Base-by-base conservation (phyloP, 2,113 vertebrate species). In the Gila orcuttii region DNA sequence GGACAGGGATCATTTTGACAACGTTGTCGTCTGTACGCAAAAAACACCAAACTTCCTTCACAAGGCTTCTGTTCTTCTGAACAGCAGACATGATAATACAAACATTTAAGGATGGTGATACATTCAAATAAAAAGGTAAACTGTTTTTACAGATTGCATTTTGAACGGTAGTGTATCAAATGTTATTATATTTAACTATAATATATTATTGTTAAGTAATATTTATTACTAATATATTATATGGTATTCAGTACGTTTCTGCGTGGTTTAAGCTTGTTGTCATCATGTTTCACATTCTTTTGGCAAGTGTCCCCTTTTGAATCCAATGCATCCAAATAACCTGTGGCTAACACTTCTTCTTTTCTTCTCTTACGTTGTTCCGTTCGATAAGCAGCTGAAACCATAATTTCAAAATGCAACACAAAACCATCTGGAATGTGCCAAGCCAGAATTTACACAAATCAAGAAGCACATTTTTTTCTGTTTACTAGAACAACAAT, bases 321-420 rank as follows among this genome's bases (percentile, higher is more conserved):
- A 57, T n/a, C 36, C n/a, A 73, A 68, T 69, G 60, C 42, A 57
- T 66, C 47, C 42, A 52, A 78, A 83, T 83, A 66, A 17, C 19
- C 39, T 83, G 69, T 52, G 59, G 33, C 25, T 68, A 25, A 86
- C 23, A 59, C 81, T 83, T 71, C 12, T 52, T 84, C 45, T 50
- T 66, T 42, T 57, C 71, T 75, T 3, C 42, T 75, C 45, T 50
- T 50, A 47, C 28, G 23, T 47, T 17, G 1, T 12, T 17, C 39
- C 28, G 36, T 84, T 31, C 73, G 28, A 73, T 62, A 84, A 52
- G 47, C 21, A 28, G 86, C 39, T 33, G 25, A 79, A 60, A 79
- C 28, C 6, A 28, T 50, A 31, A 82, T 77, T 82, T 10, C 55
- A 84, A 84, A 84, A 79, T 19, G 13, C 12, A 39, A 23, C 78